Percentiles rank a stretch among this genome's conserved stretches.
These are phyloP conservation scores for Aselliscus stoliczkanus DNA, from an alignment of 2,797 vertebrate genomes.

Conservation along the genomic window DNA sequence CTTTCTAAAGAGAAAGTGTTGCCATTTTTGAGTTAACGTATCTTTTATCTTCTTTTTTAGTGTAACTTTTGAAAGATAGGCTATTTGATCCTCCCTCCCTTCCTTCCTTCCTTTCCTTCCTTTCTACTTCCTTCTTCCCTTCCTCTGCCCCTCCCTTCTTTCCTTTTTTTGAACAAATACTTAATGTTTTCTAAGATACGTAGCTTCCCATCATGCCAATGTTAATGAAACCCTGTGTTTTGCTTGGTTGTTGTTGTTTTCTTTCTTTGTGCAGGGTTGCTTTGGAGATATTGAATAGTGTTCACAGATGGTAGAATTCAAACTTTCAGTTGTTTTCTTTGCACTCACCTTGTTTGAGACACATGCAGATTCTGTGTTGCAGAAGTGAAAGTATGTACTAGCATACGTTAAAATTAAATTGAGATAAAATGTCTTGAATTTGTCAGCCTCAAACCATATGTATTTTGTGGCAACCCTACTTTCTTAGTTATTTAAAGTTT, in stretches of 20 bases:
- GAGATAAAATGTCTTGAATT: not conserved
- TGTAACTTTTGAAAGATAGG: not conserved
- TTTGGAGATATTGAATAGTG: not conserved
- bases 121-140: not conserved
- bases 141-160: not conserved
- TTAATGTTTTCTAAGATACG: not conserved
- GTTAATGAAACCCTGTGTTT: not conserved
- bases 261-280: not conserved
- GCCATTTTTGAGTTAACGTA: not conserved
- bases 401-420: not conserved
- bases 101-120: not conserved
- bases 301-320: not conserved
- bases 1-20: not conserved
- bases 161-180: not conserved
- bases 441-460: not conserved
- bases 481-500: fast-evolving
- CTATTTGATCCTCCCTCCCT: not conserved
- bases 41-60: not conserved
- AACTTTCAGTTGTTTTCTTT: not conserved
- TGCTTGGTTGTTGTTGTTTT: not conserved
- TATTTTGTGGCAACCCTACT: not conserved
- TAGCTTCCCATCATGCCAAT: not conserved
- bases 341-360: not conserved
- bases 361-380: not conserved
- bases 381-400: not conserved